Evolutionary conservation across 2,797 vertebrate species (phyloP).

Genomic region (Lindbergichthys nudifrons): DNA sequence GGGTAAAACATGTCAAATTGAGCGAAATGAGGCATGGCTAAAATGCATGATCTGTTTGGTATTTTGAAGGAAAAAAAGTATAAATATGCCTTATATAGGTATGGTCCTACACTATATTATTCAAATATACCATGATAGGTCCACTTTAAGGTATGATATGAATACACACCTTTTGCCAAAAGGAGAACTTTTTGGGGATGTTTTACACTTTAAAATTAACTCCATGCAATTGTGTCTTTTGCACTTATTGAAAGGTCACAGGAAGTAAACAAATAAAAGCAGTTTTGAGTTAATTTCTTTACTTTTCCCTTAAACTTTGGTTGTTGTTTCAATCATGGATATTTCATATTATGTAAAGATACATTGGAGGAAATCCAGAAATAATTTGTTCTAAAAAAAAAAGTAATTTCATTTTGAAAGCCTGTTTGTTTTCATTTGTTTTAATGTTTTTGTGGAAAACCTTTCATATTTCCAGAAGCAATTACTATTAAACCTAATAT

Average conservation of each 20-base stretch:
- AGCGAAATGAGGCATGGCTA: no score
- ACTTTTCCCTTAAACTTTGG: neutral
- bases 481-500: neutral
- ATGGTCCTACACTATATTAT: no score
- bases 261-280: no score
- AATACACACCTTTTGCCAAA: neutral
- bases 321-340: neutral
- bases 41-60: no score
- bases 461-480: neutral
- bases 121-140: no score
- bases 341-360: neutral
- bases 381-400: no score
- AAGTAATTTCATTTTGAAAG: neutral
- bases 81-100: no score
- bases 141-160: accelerated
- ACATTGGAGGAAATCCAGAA: no score
- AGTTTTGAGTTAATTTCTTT: neutral
- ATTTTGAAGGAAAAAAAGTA: no score
- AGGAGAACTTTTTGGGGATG: neutral
- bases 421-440: neutral
- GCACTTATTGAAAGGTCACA: no score
- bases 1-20: no score
- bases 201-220: neutral
- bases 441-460: neutral
- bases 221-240: neutral